Conservation (phyloP, 2,888 invertebrate genomes). For the Epirrita christyi region DNA sequence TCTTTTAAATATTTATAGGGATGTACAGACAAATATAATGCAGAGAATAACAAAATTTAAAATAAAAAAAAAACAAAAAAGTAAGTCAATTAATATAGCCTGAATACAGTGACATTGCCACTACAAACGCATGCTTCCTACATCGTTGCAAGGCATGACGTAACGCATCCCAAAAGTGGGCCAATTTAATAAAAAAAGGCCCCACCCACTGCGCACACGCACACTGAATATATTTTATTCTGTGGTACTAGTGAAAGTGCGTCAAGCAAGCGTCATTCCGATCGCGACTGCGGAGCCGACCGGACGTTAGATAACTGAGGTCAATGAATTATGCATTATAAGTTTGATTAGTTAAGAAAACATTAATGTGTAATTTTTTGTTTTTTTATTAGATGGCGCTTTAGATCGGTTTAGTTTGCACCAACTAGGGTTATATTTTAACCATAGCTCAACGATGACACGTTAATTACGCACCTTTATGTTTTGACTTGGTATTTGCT, state of each 20-base stretch:
- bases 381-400: too few species aligned
- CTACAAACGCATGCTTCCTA: constrained; percentile 55
- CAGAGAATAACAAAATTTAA: too few species aligned
- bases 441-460: too few species aligned
- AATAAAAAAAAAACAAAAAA: not conserved
- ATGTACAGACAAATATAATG: too few species aligned
- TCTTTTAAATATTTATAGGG: too few species aligned
- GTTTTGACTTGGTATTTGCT: too few species aligned
- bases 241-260: constrained; percentile 64
- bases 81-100: constrained; percentile 13
- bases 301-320: constrained; percentile 28
- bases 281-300: constrained; percentile 11
- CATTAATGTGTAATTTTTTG: too few species aligned
- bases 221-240: constrained; percentile 29
- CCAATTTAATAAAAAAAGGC: constrained; percentile 75
- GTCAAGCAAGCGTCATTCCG: constrained; percentile 17
- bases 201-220: constrained; percentile 39
- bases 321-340: constrained; percentile 2
- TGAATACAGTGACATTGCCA: constrained; percentile 55
- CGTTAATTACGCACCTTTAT: too few species aligned
- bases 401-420: too few species aligned
- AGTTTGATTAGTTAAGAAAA: too few species aligned
- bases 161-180: constrained; percentile 76
- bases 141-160: constrained; percentile 64
- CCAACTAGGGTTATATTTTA: too few species aligned